Conservation (phyloP, 2,797 vertebrate species). For the Falco novaeseelandiae region DNA sequence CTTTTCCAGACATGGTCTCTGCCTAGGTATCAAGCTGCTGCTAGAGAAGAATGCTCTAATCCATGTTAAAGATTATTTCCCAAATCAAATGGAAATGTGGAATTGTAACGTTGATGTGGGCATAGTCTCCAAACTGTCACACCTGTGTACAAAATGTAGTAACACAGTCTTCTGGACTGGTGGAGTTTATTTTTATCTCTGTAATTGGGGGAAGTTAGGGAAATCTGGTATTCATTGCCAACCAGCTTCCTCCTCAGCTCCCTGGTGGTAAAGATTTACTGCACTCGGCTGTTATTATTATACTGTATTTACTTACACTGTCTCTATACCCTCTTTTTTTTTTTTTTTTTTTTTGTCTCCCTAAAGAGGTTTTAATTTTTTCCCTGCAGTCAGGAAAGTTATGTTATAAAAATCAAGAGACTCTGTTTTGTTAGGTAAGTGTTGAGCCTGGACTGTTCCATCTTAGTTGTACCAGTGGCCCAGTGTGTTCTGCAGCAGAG, state of each 20-base stretch:
- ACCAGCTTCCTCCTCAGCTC: not conserved
- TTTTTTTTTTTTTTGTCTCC: not conserved
- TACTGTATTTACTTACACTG: not conserved
- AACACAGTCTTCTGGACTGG: not conserved
- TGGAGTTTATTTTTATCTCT: slow-evolving; percentile 7
- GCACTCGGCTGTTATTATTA: not conserved
- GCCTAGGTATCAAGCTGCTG: not conserved
- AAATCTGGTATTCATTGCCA: not conserved
- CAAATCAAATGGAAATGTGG: not conserved
- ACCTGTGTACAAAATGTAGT: not conserved
- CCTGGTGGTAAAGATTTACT: not conserved
- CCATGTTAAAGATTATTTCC: not conserved
- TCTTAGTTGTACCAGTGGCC: not conserved
- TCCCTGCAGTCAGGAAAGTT: not conserved
- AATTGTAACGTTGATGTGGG: not conserved
- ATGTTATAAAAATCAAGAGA: not conserved
- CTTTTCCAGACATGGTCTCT: not conserved
- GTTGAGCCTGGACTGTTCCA: not conserved
- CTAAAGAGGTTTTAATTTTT: not conserved
- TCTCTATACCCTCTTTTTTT: not conserved
- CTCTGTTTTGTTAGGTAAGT: not conserved
- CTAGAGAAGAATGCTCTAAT: not conserved
- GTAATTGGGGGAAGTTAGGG: not conserved
- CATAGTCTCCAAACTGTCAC: not conserved
- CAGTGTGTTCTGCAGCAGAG: not conserved